Evolutionary conservation across 1,140 invertebrate genomes (phyloP).

Genomic region (Agrilus planipennis): DNA sequence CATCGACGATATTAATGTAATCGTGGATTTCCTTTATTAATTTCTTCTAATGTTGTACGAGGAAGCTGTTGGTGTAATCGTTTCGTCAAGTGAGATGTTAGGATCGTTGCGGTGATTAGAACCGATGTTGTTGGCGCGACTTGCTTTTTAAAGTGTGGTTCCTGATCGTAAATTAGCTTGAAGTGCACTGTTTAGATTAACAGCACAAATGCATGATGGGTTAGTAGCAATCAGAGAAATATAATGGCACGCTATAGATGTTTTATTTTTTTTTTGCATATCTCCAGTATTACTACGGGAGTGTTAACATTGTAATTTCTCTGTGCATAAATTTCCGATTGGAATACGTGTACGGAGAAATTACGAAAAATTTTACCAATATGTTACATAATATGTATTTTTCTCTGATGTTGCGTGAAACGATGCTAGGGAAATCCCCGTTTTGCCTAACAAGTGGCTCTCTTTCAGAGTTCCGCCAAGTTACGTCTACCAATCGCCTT

Average conservation of each 20-base stretch:
- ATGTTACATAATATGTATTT: conserved; percentile 5
- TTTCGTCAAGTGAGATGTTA: too few relatives aligned
- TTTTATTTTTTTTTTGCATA: conserved; percentile 5
- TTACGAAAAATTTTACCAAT: not conserved
- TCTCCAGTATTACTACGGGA: too few relatives aligned
- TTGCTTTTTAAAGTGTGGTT: too few relatives aligned
- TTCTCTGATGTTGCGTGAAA: conserved; percentile 11
- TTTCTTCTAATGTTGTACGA: too few relatives aligned
- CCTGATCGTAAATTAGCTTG: too few relatives aligned
- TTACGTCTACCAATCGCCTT: conserved; percentile 60
- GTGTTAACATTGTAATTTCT: conserved; percentile 4
- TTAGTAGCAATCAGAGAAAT: conserved; percentile 10
- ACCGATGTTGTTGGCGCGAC: too few relatives aligned
- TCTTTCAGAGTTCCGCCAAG: conserved; percentile 57
- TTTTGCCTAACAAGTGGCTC: not conserved
- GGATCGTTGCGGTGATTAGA: too few relatives aligned
- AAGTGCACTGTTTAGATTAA: conserved; percentile 9
- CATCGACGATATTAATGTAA: too few relatives aligned
- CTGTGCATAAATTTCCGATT: not conserved
- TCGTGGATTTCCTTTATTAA: too few relatives aligned
- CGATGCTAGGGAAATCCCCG: not conserved
- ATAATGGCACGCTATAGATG: conserved; percentile 6
- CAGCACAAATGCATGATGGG: conserved; percentile 7
- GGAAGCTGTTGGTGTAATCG: too few relatives aligned
- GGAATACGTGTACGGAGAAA: conserved; percentile 3